Base-by-base conservation (phyloP, 1,140 invertebrate genomes). In the Drosophila orena region DNA sequence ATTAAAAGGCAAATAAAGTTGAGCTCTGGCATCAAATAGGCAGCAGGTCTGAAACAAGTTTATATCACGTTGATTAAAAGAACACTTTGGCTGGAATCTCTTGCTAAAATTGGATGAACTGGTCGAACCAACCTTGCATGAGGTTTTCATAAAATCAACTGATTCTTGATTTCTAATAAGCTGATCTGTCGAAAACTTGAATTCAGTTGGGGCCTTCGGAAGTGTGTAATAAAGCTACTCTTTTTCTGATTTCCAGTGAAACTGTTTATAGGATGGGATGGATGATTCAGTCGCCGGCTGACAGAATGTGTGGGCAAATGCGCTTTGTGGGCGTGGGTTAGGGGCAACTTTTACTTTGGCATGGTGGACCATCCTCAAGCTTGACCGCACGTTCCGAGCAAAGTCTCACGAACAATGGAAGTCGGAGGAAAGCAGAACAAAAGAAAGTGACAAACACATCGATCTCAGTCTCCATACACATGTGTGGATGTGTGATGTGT, bases 361-460 rank as follows among this genome's bases (percentile, higher is more conserved):
- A n/a, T 15, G 17, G 24, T 30, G 43, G 37, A 58, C 38, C 43
- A 20, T 52, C 44, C 37, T 38, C 46, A 64, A 56, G 70, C 58
- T 69, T 81, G 79, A 88, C 77, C 81, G 75, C 65, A 61, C 78
- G 78, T 72, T 69, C 66, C 50, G 27, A 69, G 49, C 17, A 73
- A 77, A 43, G 75, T 66, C 59, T 66, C 43, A 52, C 72, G 60
- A 71, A 76, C 60, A 70, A 79, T 76, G 37, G 43, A 30, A 46
- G 34, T 34, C 20, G 30, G 47, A 65, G 11, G 44, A 65, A 78
- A 57, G 47, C 61, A 88, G 78, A 86, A 88, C 83, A 88, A 79
- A 83, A 86, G 83, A 86, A 88, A 88, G 83, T 86, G 65, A 77
- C 72, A 77, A 44, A 59, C 24, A 59, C 34, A 50, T 46, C 40